Percentiles rank a stretch among this genome's conserved stretches.
Evolutionary conservation across 2,888 invertebrate genomes (phyloP).

Genomic region (Scaptomyza reducta): DNA sequence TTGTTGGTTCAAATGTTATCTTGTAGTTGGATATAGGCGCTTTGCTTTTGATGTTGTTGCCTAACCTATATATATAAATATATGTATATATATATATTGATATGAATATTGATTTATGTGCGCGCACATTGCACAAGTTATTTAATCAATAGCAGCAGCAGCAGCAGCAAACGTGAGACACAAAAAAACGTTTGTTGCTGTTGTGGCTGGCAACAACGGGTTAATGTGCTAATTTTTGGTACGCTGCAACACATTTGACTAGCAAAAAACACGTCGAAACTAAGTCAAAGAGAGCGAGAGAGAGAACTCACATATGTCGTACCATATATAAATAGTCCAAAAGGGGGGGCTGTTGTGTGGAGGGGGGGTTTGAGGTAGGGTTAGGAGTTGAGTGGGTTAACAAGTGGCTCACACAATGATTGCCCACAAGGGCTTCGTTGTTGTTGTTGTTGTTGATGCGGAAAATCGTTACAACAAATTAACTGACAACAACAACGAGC

Average conservation of each 20-base stretch:
- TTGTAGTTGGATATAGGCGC: conserved; percentile 62
- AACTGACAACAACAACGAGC: conserved; percentile 60
- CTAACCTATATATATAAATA: conserved; percentile 11
- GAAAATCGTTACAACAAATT: conserved; percentile 79
- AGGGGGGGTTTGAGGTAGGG: background rate
- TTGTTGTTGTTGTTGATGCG: conserved; percentile 50
- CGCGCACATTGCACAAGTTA: conserved; percentile 50
- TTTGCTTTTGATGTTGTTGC: conserved; percentile 45
- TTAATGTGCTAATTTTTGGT: conserved; percentile 76
- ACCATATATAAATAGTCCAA: conserved; percentile 44
- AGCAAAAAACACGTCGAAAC: conserved; percentile 22
- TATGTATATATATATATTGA: conserved; percentile 50
- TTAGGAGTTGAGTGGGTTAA: conserved; percentile 28
- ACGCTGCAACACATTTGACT: conserved; percentile 44
- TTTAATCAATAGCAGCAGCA: conserved; percentile 69
- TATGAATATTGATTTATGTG: conserved; percentile 53
- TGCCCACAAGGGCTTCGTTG: conserved; percentile 56
- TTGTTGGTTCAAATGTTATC: conserved; percentile 14
- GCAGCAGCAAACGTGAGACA: conserved; percentile 41
- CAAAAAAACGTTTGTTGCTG: no score
- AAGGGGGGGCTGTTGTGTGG: background rate
- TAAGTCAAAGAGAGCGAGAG: conserved; percentile 11
- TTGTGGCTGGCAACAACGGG: conserved; percentile 62
- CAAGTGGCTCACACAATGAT: conserved; percentile 61
- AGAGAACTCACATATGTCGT: conserved; percentile 6